phyloP scores from a whole-genome alignment of 2,797 vertebrate species.

The Cirrhinus molitorella region DNA sequence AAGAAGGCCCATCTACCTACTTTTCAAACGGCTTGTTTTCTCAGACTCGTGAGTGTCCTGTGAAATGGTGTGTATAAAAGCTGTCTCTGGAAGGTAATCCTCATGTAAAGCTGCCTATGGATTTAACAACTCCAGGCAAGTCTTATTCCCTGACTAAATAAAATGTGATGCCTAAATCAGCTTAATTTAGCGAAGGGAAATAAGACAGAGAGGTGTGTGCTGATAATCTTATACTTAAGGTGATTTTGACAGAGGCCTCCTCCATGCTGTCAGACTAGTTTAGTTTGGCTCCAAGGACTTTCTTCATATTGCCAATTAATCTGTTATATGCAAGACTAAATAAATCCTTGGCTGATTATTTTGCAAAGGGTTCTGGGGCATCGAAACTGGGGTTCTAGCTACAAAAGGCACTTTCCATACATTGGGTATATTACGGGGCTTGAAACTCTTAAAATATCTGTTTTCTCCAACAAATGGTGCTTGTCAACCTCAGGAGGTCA shows the following conservation, averaged over 20 bases:
- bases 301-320: conserved; percentile 27
- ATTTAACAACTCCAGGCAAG: conserved; percentile 50
- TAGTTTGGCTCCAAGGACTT: background rate
- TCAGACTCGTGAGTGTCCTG: conserved; percentile 1
- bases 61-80: conserved; percentile 25
- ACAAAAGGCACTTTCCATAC: conserved; percentile 13
- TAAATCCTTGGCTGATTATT: conserved; percentile 20
- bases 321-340: conserved; percentile 23
- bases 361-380: background rate
- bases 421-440: background rate
- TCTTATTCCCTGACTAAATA: conserved; percentile 42
- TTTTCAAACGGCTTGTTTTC: conserved; percentile 38
- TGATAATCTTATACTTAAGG: conserved; percentile 32
- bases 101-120: conserved; percentile 45
- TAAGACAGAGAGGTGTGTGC: conserved; percentile 29
- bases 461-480: background rate
- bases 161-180: conserved; percentile 55
- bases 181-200: conserved; percentile 52
- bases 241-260: conserved; percentile 38
- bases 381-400: background rate
- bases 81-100: conserved; percentile 51
- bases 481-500: conserved; percentile 13
- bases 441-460: background rate
- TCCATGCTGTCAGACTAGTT: conserved; percentile 22
- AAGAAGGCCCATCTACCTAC: conserved; percentile 29